Evolutionary conservation across 1,140 invertebrate species (phyloP).

Genomic region (Drosophila parvula): DNA sequence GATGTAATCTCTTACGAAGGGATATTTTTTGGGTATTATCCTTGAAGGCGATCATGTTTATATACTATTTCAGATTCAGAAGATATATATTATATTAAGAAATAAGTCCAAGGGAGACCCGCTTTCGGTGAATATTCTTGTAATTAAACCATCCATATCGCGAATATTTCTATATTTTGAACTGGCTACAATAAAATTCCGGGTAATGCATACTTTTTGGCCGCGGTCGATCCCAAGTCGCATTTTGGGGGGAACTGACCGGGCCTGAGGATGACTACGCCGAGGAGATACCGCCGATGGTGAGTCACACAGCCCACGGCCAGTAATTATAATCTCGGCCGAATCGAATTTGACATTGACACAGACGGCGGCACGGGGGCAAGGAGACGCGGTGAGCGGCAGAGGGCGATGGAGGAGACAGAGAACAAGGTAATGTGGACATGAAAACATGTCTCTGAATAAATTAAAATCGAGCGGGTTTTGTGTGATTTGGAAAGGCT

Average conservation of each 20-base stretch:
- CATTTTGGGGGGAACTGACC: no score
- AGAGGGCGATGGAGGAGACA: constrained; percentile 9
- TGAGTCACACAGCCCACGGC: constrained; percentile 25
- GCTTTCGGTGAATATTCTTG: not conserved
- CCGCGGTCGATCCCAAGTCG: not conserved
- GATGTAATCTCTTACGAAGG: no score
- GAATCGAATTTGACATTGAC: constrained; percentile 46
- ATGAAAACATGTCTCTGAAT: constrained; percentile 34
- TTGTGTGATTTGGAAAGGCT: constrained; percentile 31
- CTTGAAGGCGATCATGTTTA: no score
- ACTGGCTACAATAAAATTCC: not conserved
- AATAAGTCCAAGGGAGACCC: not conserved
- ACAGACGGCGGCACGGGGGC: constrained; percentile 40
- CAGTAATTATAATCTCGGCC: constrained; percentile 34
- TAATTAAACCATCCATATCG: not conserved
- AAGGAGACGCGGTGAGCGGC: constrained; percentile 21
- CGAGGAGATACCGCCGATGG: constrained; percentile 15
- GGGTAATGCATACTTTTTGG: constrained; percentile 19
- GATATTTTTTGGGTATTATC: no score
- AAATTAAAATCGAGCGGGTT: constrained; percentile 36
- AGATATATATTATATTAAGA: not conserved
- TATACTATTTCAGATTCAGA: no score
- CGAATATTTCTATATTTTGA: no score
- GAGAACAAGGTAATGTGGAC: constrained; percentile 28
- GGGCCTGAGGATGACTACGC: constrained; percentile 4